phyloP scores from a whole-genome alignment of 2,797 vertebrate genomes.

The Florisuga fusca region DNA sequence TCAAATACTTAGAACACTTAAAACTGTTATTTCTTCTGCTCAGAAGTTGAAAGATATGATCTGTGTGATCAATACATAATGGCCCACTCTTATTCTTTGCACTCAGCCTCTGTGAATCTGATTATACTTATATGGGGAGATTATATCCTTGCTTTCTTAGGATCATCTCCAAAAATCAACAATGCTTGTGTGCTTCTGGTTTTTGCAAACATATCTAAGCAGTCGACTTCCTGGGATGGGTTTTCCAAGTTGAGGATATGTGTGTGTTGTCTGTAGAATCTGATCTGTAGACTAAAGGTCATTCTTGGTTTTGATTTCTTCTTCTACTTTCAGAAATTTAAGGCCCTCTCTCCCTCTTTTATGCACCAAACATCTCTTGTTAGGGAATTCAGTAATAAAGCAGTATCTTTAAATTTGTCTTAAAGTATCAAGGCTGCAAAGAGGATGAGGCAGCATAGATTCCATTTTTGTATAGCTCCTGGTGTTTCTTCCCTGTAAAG shows the following conservation, averaged over 20 bases:
- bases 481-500: not conserved
- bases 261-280: not conserved
- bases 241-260: not conserved
- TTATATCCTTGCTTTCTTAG: not conserved
- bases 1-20: not conserved
- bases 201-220: not conserved
- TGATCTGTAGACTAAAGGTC: not conserved
- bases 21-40: not conserved
- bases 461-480: not conserved
- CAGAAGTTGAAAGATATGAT: not conserved
- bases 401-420: not conserved
- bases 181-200: not conserved
- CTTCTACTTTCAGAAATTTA: not conserved
- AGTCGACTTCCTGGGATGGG: not conserved
- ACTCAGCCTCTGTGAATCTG: not conserved
- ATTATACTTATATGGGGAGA: not conserved
- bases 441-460: not conserved
- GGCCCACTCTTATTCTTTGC: not conserved
- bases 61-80: not conserved
- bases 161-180: not conserved
- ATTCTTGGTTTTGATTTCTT: not conserved
- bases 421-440: not conserved
- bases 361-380: not conserved
- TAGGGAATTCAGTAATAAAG: not conserved
- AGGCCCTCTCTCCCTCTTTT: not conserved